A percentile compares a stretch with the other conserved stretches of the same genome.
Evolutionary conservation across 2,888 invertebrate species (phyloP).

Genomic region (Rugalucina vietnamica): DNA sequence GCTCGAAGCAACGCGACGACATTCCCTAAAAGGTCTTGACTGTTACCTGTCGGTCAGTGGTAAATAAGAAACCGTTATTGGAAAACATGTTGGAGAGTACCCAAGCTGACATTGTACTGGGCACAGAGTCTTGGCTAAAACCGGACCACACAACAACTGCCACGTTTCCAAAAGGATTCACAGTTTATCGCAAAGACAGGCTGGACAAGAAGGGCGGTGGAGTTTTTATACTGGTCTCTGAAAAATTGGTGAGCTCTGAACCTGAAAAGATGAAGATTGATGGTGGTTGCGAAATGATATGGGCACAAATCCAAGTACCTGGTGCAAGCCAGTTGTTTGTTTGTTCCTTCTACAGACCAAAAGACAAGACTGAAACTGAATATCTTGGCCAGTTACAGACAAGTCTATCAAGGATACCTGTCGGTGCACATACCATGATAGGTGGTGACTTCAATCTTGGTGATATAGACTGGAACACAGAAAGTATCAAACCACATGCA

Average conservation of each 20-base stretch:
- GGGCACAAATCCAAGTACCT: constrained; percentile 26
- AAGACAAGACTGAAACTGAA: constrained; percentile 26
- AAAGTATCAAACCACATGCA: neutral
- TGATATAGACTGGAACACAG: constrained; percentile 29
- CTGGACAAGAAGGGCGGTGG: neutral
- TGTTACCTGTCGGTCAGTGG: constrained; percentile 26
- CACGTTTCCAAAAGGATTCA: neutral
- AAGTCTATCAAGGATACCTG: constrained; percentile 18
- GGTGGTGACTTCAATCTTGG: constrained; percentile 43
- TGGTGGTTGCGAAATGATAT: constrained; percentile 33
- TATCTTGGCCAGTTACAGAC: constrained; percentile 6
- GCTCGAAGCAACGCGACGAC: neutral
- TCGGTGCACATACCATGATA: constrained; percentile 31
- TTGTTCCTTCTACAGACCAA: too few relatives aligned
- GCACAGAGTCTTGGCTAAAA: neutral
- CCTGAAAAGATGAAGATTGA: neutral
- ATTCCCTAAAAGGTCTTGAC: constrained; percentile 5
- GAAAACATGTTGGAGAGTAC: constrained; percentile 12
- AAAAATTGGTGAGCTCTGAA: neutral
- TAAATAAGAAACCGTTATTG: constrained; percentile 9
- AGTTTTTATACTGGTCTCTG: neutral
- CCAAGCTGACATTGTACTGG: constrained; percentile 22
- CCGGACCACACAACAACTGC: too few relatives aligned
- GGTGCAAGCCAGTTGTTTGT: constrained; percentile 38
- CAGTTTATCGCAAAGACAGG: neutral